A percentile compares a stretch with the other conserved stretches of the same genome.
phyloP scores from a whole-genome alignment of 30 jellyfish, hydroid and myxozoan genomes.

The Aurelia aurita region DNA sequence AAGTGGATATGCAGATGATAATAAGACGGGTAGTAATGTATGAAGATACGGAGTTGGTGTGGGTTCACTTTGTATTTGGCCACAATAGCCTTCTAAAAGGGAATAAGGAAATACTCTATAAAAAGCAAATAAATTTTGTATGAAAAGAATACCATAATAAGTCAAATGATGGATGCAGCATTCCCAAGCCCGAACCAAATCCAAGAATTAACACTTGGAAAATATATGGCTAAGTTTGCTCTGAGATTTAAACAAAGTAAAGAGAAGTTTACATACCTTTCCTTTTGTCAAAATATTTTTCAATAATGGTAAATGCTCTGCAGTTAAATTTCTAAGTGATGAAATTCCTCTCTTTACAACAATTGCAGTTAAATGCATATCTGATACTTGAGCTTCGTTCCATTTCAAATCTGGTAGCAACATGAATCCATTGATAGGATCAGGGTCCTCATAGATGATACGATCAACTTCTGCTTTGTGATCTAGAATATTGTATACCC shows the following conservation, averaged over 20 bases:
- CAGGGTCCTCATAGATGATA: conserved; percentile 88
- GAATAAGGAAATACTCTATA: background rate
- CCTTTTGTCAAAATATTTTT: conserved; percentile 80
- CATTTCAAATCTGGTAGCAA: conserved; percentile 95
- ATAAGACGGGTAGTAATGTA: conserved; percentile 95
- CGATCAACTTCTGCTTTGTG: conserved; percentile 92
- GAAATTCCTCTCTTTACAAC: conserved; percentile 53
- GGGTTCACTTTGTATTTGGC: conserved; percentile 68
- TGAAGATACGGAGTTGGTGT: conserved; percentile 74
- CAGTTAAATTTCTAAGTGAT: conserved; percentile 77
- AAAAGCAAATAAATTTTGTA: too few relatives aligned
- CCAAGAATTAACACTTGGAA: too few relatives aligned
- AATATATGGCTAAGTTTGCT: too few relatives aligned
- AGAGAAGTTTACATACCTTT: conserved; percentile 55
- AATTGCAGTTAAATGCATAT: conserved; percentile 79
- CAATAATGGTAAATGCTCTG: conserved; percentile 84
- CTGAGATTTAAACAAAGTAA: too few relatives aligned
- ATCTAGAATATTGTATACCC: conserved; percentile 94
- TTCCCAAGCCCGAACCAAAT: too few relatives aligned
- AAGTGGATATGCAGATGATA: conserved; percentile 94
- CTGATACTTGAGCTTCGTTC: conserved; percentile 88
- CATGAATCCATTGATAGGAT: conserved; percentile 85
- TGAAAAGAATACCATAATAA: too few relatives aligned
- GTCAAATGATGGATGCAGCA: too few relatives aligned
- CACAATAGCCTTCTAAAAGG: conserved; percentile 74